Evolutionary conservation across 1,140 invertebrate species (phyloP).

Genomic region (Trichonephila inaurata): DNA sequence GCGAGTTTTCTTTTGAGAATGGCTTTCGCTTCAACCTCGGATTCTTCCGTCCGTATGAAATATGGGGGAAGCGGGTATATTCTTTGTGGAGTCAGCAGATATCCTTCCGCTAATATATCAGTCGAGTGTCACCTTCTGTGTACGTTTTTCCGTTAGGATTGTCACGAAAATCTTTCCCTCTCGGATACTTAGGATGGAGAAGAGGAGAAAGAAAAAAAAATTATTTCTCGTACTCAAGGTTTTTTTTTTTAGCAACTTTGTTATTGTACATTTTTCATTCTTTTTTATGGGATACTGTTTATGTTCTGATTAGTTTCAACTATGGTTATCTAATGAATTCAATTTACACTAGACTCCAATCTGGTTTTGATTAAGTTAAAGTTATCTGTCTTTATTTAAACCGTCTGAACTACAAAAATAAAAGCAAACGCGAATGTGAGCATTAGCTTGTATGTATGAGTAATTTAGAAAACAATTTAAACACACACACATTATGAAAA

Average conservation of each 20-base stretch:
- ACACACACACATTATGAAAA: too few relatives aligned
- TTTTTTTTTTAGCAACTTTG: neutral
- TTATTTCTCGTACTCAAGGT: neutral
- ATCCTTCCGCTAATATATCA: conserved; percentile 73
- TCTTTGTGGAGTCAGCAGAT: conserved; percentile 69
- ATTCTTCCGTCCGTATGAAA: conserved; percentile 26
- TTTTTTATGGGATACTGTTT: too few relatives aligned
- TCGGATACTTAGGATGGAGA: conserved; percentile 44
- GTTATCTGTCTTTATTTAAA: too few relatives aligned
- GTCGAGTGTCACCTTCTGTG: conserved; percentile 58
- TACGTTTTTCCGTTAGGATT: conserved; percentile 59
- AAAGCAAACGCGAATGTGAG: too few relatives aligned
- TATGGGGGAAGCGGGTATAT: conserved; percentile 17
- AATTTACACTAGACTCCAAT: too few relatives aligned
- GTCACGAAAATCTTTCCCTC: conserved; percentile 57
- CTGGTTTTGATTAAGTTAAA: too few relatives aligned
- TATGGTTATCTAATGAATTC: too few relatives aligned
- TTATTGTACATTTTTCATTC: neutral
- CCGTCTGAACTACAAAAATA: too few relatives aligned
- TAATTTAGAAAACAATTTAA: too few relatives aligned
- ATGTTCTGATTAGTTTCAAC: too few relatives aligned
- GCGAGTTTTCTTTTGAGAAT: neutral
- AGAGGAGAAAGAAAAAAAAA: neutral
- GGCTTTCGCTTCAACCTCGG: neutral
- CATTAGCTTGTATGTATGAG: too few relatives aligned